Conservation (phyloP, 1,140 invertebrate genomes). For the Mercenaria mercenaria region DNA sequence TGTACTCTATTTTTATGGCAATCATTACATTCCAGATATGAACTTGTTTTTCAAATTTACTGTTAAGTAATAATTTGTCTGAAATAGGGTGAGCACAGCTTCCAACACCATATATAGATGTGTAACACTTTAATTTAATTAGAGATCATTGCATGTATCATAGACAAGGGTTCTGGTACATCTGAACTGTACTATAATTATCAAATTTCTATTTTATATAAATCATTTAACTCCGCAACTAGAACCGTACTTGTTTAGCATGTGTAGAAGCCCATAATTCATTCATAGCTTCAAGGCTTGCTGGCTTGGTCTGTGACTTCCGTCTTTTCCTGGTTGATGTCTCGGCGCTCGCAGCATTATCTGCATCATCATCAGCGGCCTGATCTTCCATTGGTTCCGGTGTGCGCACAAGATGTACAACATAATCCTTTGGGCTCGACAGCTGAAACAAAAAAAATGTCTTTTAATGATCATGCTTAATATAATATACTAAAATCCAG, state of each 20-base stretch:
- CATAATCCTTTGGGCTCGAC: conserved; percentile 89
- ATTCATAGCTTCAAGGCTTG: conserved; percentile 77
- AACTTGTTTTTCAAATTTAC: too few relatives aligned
- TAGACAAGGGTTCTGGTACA: too few relatives aligned
- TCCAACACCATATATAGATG: too few relatives aligned
- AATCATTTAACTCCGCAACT: too few relatives aligned
- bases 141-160: too few relatives aligned
- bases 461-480: not conserved
- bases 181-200: too few relatives aligned
- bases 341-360: conserved; percentile 61
- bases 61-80: too few relatives aligned
- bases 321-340: conserved; percentile 61
- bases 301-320: conserved; percentile 68
- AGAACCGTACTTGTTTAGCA: conserved; percentile 84
- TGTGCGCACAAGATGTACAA: conserved; percentile 91
- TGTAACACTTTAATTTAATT: too few relatives aligned
- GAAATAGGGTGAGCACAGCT: too few relatives aligned
- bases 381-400: conserved; percentile 88
- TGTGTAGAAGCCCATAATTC: conserved; percentile 84
- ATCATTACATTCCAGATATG: too few relatives aligned
- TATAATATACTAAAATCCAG: not conserved
- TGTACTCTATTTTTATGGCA: too few relatives aligned
- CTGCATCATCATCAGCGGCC: conserved; percentile 83
- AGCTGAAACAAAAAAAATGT: conserved; percentile 85
- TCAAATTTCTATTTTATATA: too few relatives aligned